Evolutionary conservation across 2,888 invertebrate genomes (phyloP).

Genomic region (Limnephilus marmoratus): DNA sequence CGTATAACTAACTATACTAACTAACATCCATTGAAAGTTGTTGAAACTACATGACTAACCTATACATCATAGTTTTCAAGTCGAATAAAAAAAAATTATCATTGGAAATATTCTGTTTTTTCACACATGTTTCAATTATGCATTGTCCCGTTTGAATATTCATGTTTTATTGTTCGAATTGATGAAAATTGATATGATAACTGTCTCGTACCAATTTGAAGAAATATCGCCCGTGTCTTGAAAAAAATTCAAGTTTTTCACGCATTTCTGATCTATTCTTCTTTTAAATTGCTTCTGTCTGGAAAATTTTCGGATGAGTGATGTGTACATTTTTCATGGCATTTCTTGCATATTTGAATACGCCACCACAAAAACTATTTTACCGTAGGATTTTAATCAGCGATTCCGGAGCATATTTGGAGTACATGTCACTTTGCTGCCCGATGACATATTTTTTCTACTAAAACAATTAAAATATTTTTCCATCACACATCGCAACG

Average conservation of each 20-base stretch:
- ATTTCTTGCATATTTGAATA: not conserved
- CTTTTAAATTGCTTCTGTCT: not conserved
- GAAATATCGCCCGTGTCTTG: not conserved
- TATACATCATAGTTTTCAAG: not conserved
- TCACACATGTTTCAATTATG: not conserved
- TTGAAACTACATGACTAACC: too few relatives aligned
- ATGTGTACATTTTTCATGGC: not conserved
- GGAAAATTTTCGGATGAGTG: not conserved
- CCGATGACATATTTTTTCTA: too few relatives aligned
- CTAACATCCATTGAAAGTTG: too few relatives aligned
- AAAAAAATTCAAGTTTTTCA: not conserved
- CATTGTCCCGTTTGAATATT: not conserved
- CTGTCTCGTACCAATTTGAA: not conserved
- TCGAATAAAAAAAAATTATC: not conserved
- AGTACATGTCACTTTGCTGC: too few relatives aligned
- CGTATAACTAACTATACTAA: too few relatives aligned
- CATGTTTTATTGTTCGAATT: not conserved
- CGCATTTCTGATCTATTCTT: not conserved
- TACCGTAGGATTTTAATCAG: too few relatives aligned
- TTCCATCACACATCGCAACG: too few relatives aligned
- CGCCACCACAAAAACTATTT: not conserved
- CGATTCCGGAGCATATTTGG: too few relatives aligned
- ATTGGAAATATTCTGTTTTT: not conserved
- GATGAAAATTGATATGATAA: not conserved
- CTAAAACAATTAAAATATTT: too few relatives aligned